These are phyloP conservation scores for Cheiracanthium punctorium DNA, from an alignment of 2,888 invertebrate species.

Conservation along the genomic window DNA sequence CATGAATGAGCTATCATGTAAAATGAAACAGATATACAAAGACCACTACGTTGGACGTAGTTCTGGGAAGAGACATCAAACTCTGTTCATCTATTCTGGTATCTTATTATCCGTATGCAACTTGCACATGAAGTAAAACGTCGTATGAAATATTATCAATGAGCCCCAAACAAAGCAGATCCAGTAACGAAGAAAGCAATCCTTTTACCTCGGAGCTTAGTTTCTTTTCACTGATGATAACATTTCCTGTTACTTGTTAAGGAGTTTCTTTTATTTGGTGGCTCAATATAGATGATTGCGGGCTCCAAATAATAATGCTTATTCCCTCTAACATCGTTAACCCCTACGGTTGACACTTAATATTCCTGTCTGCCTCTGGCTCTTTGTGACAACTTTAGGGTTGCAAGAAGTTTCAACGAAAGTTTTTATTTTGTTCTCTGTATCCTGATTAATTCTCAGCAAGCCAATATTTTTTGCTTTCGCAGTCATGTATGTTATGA, in stretches of 20 bases:
- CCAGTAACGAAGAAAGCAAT: background rate
- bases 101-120: background rate
- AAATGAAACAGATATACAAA: too few relatives aligned
- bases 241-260: slow-evolving; percentile 40
- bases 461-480: background rate
- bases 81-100: too few relatives aligned
- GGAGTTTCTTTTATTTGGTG: slow-evolving; percentile 23
- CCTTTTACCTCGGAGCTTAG: background rate
- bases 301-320: slow-evolving; percentile 15
- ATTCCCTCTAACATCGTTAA: slow-evolving; percentile 22
- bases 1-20: too few relatives aligned
- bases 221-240: slow-evolving; percentile 20
- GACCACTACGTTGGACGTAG: too few relatives aligned
- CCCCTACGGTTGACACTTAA: slow-evolving; percentile 14
- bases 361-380: slow-evolving; percentile 19
- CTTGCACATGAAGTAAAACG: background rate
- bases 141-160: background rate
- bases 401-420: background rate
- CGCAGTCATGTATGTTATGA: too few relatives aligned
- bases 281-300: slow-evolving; percentile 22
- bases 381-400: background rate
- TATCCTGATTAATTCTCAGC: too few relatives aligned
- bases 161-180: background rate
- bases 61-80: too few relatives aligned
- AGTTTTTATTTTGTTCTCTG: too few relatives aligned